phyloP scores from a whole-genome alignment of 2,113 vertebrate genomes.

The Syngnathus typhle region DNA sequence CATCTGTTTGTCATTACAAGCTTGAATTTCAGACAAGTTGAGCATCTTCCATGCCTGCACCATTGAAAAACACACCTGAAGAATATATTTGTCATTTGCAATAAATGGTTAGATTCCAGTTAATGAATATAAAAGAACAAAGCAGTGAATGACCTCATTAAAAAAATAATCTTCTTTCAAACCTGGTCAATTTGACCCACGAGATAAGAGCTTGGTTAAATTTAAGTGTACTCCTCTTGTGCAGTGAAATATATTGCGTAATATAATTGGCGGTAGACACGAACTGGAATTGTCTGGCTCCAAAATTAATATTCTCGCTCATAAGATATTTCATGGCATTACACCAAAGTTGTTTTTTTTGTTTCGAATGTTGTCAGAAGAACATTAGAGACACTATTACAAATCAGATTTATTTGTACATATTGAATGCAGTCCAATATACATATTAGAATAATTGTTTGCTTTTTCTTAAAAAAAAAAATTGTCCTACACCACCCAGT shows the following conservation, averaged over 20 bases:
- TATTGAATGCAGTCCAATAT: constrained; percentile 57
- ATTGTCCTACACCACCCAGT: constrained; percentile 49
- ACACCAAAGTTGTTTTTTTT: not conserved
- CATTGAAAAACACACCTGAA: not conserved
- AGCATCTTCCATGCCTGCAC: too few relatives aligned
- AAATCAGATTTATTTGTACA: constrained; percentile 64
- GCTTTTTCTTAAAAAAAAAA: constrained; percentile 2
- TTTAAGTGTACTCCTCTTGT: not conserved
- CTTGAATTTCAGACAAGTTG: too few relatives aligned
- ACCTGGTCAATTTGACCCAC: not conserved
- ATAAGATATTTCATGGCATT: not conserved
- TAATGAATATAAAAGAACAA: not conserved
- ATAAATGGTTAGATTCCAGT: not conserved
- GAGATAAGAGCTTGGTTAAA: not conserved
- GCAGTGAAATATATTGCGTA: constrained; percentile 2
- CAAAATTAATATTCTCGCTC: constrained; percentile 3
- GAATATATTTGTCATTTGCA: not conserved
- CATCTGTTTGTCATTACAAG: too few relatives aligned
- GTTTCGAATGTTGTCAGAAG: constrained; percentile 8
- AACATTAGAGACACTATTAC: constrained; percentile 42
- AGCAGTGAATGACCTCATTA: too few relatives aligned
- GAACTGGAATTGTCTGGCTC: not conserved
- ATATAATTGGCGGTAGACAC: not conserved
- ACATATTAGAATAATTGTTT: constrained; percentile 60
- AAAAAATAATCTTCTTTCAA: not conserved